phyloP scores from a whole-genome alignment of 2,888 invertebrate species.

The Dastarcus helophoroides region DNA sequence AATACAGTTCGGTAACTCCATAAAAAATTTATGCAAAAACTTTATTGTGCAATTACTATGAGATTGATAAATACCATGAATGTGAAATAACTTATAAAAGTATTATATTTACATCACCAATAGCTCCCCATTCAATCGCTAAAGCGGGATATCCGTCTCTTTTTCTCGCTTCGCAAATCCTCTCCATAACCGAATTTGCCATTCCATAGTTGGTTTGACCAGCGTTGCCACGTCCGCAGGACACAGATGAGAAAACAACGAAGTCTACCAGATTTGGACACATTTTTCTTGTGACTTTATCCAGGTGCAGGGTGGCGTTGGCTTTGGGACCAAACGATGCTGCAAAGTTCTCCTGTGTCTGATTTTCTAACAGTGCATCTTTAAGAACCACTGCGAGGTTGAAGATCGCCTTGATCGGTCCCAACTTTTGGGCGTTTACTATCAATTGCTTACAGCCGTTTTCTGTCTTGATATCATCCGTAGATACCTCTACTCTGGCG shows the following conservation, averaged over 20 bases:
- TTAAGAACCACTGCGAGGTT: constrained; percentile 73
- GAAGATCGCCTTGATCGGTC: constrained; percentile 71
- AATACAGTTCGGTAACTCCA: too few species aligned
- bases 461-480: constrained; percentile 55
- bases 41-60: too few species aligned
- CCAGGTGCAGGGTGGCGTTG: constrained; percentile 63
- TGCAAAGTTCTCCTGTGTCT: constrained; percentile 54
- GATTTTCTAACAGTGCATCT: constrained; percentile 66
- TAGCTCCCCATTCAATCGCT: constrained; percentile 85
- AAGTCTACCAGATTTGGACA: constrained; percentile 55
- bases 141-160: constrained; percentile 60
- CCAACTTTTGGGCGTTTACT: constrained; percentile 47
- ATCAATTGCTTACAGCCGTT: constrained; percentile 58
- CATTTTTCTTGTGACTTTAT: constrained; percentile 47
- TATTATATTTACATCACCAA: constrained; percentile 64
- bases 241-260: constrained; percentile 84
- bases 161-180: constrained; percentile 63
- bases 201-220: constrained; percentile 85
- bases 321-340: constrained; percentile 66
- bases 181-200: constrained; percentile 80
- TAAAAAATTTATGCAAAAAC: too few species aligned
- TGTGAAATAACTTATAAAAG: too few species aligned
- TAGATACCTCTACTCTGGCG: constrained; percentile 53
- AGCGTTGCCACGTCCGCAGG: constrained; percentile 85
- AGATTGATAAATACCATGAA: not conserved